These are phyloP conservation scores for Zaprionus bogoriensis DNA, from an alignment of 2,888 invertebrate genomes.

Conservation along the genomic window DNA sequence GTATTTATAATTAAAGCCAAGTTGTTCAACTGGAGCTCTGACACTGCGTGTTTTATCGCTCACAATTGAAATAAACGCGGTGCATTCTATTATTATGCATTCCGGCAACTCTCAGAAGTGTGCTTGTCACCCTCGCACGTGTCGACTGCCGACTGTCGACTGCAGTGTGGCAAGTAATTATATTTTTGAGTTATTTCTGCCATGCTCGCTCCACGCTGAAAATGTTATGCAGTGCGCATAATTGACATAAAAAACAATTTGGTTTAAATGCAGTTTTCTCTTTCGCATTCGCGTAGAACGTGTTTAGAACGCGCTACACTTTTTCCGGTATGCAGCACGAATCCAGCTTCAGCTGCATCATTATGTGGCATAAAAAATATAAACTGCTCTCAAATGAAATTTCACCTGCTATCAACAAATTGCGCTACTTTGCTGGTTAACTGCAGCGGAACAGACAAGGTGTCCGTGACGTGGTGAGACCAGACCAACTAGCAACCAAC, in stretches of 20 bases:
- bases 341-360: constrained; percentile 32
- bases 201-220: not conserved
- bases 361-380: constrained; percentile 59
- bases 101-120: not conserved
- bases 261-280: constrained; percentile 17
- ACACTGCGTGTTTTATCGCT: not conserved
- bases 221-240: constrained; percentile 35
- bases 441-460: constrained; percentile 72
- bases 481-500: constrained; percentile 28
- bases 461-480: constrained; percentile 35
- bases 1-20: not conserved
- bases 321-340: constrained; percentile 22
- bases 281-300: constrained; percentile 44
- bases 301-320: constrained; percentile 56
- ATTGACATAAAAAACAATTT: constrained; percentile 57
- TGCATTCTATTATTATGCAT: not conserved
- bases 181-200: not conserved
- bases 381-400: constrained; percentile 71
- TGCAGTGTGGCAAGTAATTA: constrained; percentile 31
- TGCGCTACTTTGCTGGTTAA: constrained; percentile 76
- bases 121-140: not conserved
- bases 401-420: constrained; percentile 75
- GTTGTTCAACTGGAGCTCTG: not conserved
- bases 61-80: not conserved
- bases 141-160: not conserved